Base-by-base conservation (phyloP, 2,888 invertebrate genomes). In the Melanostoma mellinum region DNA sequence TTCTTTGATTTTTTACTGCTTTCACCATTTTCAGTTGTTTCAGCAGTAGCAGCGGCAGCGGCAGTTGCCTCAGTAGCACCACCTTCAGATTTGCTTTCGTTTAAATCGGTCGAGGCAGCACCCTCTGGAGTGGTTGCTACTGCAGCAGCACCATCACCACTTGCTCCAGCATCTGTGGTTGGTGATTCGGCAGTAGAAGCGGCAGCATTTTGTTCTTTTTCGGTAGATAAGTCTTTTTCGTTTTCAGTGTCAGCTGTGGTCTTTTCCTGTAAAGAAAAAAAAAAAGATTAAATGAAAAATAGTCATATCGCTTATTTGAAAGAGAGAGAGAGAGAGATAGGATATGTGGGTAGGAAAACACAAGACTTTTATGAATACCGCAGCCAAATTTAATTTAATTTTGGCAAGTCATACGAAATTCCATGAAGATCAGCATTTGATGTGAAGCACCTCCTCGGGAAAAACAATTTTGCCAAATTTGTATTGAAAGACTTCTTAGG, bases 221-320 rank as follows among this genome's bases (percentile, higher is more conserved):
- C 95, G 87, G 94, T 94, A 77, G 93, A 93, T 78, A 93, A 93
- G 88, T 95, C 95, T 89, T 95, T 94, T 88, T 94, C 94, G 87
- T 94, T 94, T 89, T 94, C 94, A 2, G 93, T 84, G 55, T 89
- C 89, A 86, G 93, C 93, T 8, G 92, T 87, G 85, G 93, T 92
- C 88, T 94, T 94, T 86, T 94, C 94, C 93, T 94, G 88, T 0
- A 75, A 75, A 35, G 2, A 67, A 30, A 38, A 3, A 72, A 86
- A 76, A 56, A 58, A 71, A 44, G n/a, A n/a, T n/a, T n/a, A n/a
- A 32, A 50, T 48, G 44, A 32, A 44, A 60, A 67, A 44, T 10
- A 48, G 30, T 20, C 20, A 53, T 50, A 56, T 55, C 42, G 35
- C 6, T 40, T 50, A 48, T 6, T 63, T 48, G 20, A 36, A n/a